A percentile compares a stretch with the other conserved stretches of the same genome.
These are phyloP conservation scores for Philonicus albiceps DNA, from an alignment of 2,888 invertebrate species.

Conservation along the genomic window DNA sequence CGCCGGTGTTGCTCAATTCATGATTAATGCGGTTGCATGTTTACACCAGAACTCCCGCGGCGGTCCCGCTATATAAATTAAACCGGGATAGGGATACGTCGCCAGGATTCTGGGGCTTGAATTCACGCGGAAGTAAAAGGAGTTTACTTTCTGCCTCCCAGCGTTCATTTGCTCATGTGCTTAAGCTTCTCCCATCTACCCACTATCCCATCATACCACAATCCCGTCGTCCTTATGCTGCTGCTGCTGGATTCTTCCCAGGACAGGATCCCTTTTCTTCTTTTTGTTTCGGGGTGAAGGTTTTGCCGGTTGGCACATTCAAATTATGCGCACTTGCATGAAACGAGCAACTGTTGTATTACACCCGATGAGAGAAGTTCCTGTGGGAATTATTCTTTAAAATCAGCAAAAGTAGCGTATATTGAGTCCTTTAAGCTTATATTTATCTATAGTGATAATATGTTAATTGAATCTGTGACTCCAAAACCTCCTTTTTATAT, in stretches of 20 bases:
- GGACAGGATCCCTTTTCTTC: not conserved
- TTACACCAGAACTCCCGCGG: constrained; percentile 40
- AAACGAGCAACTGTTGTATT: not conserved
- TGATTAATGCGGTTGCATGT: constrained; percentile 47
- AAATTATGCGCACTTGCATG: not conserved
- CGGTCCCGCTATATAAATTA: constrained; percentile 37
- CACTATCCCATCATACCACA: no score
- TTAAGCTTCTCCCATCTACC: not conserved
- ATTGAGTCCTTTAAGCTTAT: not conserved
- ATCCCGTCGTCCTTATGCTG: not conserved
- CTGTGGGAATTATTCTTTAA: not conserved
- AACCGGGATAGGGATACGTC: not conserved
- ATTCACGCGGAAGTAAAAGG: constrained; percentile 25
- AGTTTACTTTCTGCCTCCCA: not conserved
- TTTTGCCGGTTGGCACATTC: not conserved
- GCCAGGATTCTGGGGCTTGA: not conserved
- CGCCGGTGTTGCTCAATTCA: constrained; percentile 37
- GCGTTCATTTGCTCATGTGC: not conserved
- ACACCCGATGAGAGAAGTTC: not conserved
- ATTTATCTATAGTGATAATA: no score
- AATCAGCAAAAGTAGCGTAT: not conserved
- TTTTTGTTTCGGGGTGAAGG: not conserved
- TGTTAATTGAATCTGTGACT: no score
- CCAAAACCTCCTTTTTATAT: no score
- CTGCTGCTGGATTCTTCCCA: not conserved